These are phyloP conservation scores for Chaetogeoica ovagalla DNA, from an alignment of 2,888 invertebrate genomes.

Conservation along the genomic window DNA sequence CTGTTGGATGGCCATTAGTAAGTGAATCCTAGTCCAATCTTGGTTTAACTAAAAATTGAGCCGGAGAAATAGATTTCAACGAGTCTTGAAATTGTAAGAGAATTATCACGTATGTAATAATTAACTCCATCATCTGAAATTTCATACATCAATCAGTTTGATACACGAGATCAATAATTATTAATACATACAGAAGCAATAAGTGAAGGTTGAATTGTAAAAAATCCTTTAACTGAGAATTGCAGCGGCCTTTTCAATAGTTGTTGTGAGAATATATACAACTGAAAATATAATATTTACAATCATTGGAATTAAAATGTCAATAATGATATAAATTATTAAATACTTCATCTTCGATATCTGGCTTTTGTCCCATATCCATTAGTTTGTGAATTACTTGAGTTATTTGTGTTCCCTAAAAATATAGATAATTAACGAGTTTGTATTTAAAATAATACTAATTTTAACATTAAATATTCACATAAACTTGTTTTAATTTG, in stretches of 20 bases:
- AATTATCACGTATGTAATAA: constrained; percentile 55
- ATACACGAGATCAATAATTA: neutral
- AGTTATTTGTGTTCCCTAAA: constrained; percentile 41
- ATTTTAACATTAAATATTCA: neutral
- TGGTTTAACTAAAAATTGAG: constrained; percentile 52
- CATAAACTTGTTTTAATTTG: neutral
- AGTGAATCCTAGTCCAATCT: constrained; percentile 52
- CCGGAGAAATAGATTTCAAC: constrained; percentile 52
- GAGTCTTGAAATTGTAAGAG: constrained; percentile 55
- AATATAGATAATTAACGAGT: neutral
- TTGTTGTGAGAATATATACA: constrained; percentile 54
- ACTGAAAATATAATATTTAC: constrained; percentile 15
- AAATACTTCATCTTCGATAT: constrained; percentile 47
- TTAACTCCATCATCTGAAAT: constrained; percentile 55
- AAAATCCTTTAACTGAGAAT: constrained; percentile 54
- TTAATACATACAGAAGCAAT: constrained; percentile 49
- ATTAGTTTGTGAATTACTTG: constrained; percentile 36
- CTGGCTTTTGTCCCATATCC: constrained; percentile 32
- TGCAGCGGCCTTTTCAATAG: constrained; percentile 53
- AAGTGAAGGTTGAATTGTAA: constrained; percentile 54
- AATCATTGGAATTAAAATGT: neutral
- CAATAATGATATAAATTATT: neutral
- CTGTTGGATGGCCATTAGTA: constrained; percentile 93
- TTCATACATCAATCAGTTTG: neutral
- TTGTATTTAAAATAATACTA: neutral